Evolutionary conservation across 1,140 invertebrate genomes (phyloP).

Genomic region (Drosophila gunungcola): DNA sequence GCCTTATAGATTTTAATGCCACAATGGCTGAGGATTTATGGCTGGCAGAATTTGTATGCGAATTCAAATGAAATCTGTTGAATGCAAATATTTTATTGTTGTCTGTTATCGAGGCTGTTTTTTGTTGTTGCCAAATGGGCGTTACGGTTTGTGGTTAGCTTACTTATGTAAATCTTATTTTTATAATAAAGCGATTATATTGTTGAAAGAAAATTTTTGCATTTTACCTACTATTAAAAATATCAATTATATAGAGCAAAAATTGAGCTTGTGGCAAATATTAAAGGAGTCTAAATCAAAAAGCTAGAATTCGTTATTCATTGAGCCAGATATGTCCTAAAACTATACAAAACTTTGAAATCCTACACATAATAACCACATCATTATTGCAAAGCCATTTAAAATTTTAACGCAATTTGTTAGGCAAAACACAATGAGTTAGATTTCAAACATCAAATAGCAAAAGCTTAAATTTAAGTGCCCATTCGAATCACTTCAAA

Average conservation of each 20-base stretch:
- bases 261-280: too few species aligned
- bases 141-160: not conserved
- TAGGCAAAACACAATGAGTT: not conserved
- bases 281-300: too few species aligned
- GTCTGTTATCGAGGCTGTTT: slow-evolving; percentile 1
- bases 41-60: slow-evolving; percentile 22
- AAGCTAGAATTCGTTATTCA: too few species aligned
- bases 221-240: too few species aligned
- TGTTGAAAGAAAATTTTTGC: not conserved
- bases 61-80: slow-evolving; percentile 50
- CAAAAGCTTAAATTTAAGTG: slow-evolving; percentile 6
- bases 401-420: too few species aligned
- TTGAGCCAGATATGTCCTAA: too few species aligned
- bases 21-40: slow-evolving; percentile 34
- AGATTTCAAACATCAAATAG: not conserved
- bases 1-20: slow-evolving; percentile 27
- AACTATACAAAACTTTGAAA: too few species aligned
- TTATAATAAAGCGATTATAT: slow-evolving; percentile 19
- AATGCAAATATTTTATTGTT: slow-evolving; percentile 45
- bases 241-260: too few species aligned
- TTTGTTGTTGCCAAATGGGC: not conserved
- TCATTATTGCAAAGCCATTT: too few species aligned
- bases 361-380: not conserved
- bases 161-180: slow-evolving; percentile 26
- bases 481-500: slow-evolving; percentile 10